phyloP scores from a whole-genome alignment of 2,797 vertebrate species.

The Prunella strophiata region DNA sequence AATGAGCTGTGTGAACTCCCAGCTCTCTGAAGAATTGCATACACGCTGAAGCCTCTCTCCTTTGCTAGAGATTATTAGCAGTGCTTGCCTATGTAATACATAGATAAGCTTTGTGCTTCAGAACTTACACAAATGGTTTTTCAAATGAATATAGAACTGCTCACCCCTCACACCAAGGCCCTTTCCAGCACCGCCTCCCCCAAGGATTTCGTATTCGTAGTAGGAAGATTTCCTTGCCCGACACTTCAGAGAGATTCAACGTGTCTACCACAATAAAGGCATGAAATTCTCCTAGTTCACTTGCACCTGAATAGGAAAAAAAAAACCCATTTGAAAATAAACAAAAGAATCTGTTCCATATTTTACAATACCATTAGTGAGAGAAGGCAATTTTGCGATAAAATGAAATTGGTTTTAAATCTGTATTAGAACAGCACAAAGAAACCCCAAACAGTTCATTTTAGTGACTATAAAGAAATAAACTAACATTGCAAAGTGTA shows the following conservation, averaged over 20 bases:
- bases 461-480: background rate
- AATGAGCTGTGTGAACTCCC: background rate
- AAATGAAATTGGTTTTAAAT: background rate
- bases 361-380: background rate
- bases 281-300: conserved; percentile 87
- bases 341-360: background rate
- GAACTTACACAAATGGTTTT: background rate
- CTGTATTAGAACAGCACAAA: background rate
- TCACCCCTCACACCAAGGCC: conserved; percentile 88
- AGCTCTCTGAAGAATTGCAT: background rate
- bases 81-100: background rate
- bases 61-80: background rate
- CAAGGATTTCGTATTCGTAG: conserved; percentile 92
- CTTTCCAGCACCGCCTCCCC: conserved; percentile 90
- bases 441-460: background rate
- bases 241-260: conserved; percentile 72
- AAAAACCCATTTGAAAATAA: background rate
- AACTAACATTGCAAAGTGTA: background rate
- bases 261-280: conserved; percentile 89
- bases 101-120: background rate
- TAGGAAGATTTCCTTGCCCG: conserved; percentile 76
- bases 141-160: background rate
- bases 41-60: background rate
- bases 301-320: conserved; percentile 66
- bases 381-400: background rate